phyloP scores from a whole-genome alignment of 2,113 vertebrate species.

The Oenanthe oenanthe region DNA sequence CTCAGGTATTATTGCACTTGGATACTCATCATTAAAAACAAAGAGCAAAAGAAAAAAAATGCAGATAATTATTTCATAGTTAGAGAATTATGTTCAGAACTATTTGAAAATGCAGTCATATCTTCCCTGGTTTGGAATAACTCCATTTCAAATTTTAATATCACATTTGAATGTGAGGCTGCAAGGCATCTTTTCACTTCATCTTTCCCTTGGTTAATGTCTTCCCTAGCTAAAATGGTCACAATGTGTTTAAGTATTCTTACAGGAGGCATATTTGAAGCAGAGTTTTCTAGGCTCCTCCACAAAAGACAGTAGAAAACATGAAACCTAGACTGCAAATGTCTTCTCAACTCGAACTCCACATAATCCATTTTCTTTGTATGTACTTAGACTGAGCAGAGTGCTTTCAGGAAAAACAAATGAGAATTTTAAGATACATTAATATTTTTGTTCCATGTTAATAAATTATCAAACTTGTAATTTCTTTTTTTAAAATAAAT shows the following conservation, averaged over 20 bases:
- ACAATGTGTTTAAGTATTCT: background rate
- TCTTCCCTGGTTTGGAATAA: background rate
- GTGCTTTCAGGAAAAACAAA: background rate
- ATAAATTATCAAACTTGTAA: background rate
- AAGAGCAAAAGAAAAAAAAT: too few species aligned
- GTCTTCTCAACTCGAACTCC: background rate
- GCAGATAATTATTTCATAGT: background rate
- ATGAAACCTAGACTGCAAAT: background rate
- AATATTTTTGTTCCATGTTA: background rate
- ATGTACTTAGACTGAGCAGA: background rate
- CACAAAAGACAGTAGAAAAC: background rate
- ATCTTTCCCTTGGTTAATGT: background rate
- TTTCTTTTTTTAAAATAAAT: background rate
- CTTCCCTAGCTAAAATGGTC: background rate
- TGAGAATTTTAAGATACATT: background rate
- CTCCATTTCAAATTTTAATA: background rate
- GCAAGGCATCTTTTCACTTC: background rate
- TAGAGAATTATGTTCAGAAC: background rate
- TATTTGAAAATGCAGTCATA: background rate
- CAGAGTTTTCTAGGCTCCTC: background rate
- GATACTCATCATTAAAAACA: background rate
- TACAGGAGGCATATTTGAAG: background rate
- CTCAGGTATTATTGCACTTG: background rate
- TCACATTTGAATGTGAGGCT: background rate
- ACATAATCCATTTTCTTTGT: background rate